Percentiles rank a stretch among this genome's conserved stretches.
phyloP scores from a whole-genome alignment of 2,888 invertebrate species.

The Drosophila vallismaia region DNA sequence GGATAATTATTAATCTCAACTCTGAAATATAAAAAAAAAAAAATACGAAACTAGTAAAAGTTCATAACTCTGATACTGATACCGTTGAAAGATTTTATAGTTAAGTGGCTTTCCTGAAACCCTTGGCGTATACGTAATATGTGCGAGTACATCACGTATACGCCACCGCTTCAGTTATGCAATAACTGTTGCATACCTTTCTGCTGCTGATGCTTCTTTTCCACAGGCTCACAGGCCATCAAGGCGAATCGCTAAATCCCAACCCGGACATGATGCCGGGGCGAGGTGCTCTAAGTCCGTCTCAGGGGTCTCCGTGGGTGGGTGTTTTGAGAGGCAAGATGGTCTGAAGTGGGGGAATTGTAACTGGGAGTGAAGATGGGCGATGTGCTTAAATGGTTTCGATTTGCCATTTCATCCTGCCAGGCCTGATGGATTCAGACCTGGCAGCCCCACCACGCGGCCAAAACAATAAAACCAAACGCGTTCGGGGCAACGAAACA shows the following conservation, averaged over 20 bases:
- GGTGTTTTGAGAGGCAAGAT: neutral
- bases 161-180: constrained; percentile 38
- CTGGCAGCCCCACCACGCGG: constrained; percentile 18
- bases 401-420: constrained; percentile 52
- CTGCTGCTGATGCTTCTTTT: constrained; percentile 2
- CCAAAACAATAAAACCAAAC: constrained; percentile 68
- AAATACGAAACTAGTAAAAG: neutral
- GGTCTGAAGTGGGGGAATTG: too few species aligned
- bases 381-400: constrained; percentile 64
- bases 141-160: constrained; percentile 14
- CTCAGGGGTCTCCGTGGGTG: constrained; percentile 39
- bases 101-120: neutral
- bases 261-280: constrained; percentile 4
- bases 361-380: constrained; percentile 14
- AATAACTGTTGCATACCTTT: constrained; percentile 46
- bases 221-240: constrained; percentile 29
- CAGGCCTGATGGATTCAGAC: constrained; percentile 63
- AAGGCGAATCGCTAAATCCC: constrained; percentile 36
- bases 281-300: constrained; percentile 21
- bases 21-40: neutral
- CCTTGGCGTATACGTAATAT: constrained; percentile 29
- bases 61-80: neutral
- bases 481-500: constrained; percentile 57
- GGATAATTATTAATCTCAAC: neutral
- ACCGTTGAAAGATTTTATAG: neutral